phyloP scores from a whole-genome alignment of 1,140 invertebrate species.

The Homarus americanus region DNA sequence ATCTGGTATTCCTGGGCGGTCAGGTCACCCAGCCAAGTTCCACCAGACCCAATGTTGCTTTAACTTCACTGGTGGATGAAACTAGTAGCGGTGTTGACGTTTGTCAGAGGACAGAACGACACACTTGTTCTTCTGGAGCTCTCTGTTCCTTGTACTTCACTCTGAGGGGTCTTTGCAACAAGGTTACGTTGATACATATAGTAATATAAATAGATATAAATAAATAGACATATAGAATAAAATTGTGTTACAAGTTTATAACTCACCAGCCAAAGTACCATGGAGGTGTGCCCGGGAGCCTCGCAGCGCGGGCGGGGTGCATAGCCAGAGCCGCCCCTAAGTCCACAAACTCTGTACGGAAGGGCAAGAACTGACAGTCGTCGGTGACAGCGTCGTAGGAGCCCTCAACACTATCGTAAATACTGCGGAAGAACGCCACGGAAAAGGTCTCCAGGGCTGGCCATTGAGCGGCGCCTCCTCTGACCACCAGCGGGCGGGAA shows the following conservation, averaged over 20 bases:
- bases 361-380: conserved; percentile 81
- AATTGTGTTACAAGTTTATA: not conserved
- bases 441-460: conserved; percentile 78
- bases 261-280: conserved; percentile 82
- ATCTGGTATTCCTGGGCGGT: too few relatives aligned
- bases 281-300: conserved; percentile 76
- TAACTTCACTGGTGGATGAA: too few relatives aligned
- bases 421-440: conserved; percentile 78
- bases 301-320: conserved; percentile 76
- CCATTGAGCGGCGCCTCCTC: conserved; percentile 83
- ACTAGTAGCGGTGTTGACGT: too few relatives aligned
- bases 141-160: too few relatives aligned
- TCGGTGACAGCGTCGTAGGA: conserved; percentile 74
- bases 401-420: conserved; percentile 76
- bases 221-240: conserved; percentile 4
- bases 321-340: conserved; percentile 79
- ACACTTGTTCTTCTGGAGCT: too few relatives aligned
- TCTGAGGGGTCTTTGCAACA: too few relatives aligned
- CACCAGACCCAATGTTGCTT: too few relatives aligned
- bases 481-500: conserved; percentile 88
- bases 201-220: conserved; percentile 24
- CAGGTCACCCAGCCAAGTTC: too few relatives aligned
- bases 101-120: too few relatives aligned
- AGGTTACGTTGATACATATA: conserved; percentile 24
- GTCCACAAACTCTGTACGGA: conserved; percentile 79